These are phyloP conservation scores for Drosophila setosimentum DNA, from an alignment of 2,888 invertebrate species.

Conservation along the genomic window DNA sequence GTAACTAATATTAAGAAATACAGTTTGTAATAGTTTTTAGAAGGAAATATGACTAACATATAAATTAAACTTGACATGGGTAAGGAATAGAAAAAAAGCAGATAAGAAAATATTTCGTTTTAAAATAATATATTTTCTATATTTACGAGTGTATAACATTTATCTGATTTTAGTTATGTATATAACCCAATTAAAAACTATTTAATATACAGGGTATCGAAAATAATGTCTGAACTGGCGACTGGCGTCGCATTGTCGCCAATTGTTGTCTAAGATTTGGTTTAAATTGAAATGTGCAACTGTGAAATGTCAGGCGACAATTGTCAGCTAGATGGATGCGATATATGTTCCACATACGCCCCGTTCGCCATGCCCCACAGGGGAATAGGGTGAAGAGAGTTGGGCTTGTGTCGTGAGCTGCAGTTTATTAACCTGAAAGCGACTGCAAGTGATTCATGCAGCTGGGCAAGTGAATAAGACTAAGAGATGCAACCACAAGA, in stretches of 20 bases:
- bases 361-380: constrained; percentile 42
- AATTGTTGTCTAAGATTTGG: constrained; percentile 59
- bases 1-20: background rate
- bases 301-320: constrained; percentile 81
- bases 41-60: background rate
- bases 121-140: background rate
- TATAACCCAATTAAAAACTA: background rate
- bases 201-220: constrained; percentile 8
- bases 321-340: constrained; percentile 79
- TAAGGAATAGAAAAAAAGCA: too few species aligned
- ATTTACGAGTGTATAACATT: background rate
- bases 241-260: constrained; percentile 63
- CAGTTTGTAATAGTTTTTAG: background rate
- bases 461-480: constrained; percentile 8
- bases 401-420: constrained; percentile 8
- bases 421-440: constrained; percentile 59
- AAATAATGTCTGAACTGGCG: background rate
- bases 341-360: constrained; percentile 66
- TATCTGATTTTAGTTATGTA: background rate
- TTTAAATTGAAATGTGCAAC: constrained; percentile 84
- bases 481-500: constrained; percentile 11
- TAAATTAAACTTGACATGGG: background rate
- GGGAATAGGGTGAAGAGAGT: background rate
- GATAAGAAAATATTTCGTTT: too few species aligned
- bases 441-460: constrained; percentile 43